Percentiles rank a stretch among this genome's conserved stretches.
Conservation (phyloP, 2,888 invertebrate species). For the Dryadula phaetusa region DNA sequence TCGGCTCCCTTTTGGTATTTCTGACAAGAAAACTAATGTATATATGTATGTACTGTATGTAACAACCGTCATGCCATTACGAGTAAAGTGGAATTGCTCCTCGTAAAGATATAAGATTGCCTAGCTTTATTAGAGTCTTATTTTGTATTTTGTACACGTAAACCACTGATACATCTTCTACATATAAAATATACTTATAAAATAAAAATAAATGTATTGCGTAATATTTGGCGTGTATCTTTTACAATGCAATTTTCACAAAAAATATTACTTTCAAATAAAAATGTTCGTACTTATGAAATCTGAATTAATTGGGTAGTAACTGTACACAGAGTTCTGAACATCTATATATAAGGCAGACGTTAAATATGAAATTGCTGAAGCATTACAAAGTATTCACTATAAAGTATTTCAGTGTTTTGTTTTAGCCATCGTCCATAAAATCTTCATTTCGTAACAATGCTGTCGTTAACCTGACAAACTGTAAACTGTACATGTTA, state of each 20-base stretch:
- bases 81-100: slow-evolving; percentile 58
- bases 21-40: slow-evolving; percentile 5
- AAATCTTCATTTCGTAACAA: slow-evolving; percentile 40
- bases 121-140: slow-evolving; percentile 46
- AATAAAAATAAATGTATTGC: background rate
- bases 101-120: slow-evolving; percentile 57
- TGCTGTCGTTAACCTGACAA: slow-evolving; percentile 47
- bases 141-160: slow-evolving; percentile 45
- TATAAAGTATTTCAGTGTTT: background rate
- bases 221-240: background rate
- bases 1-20: background rate
- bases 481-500: slow-evolving; percentile 37
- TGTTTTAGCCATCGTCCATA: slow-evolving; percentile 31
- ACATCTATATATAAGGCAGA: background rate
- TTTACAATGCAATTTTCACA: background rate
- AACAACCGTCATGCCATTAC: slow-evolving; percentile 44
- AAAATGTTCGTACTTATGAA: background rate
- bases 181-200: slow-evolving; percentile 10
- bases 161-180: slow-evolving; percentile 34
- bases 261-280: background rate
- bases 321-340: background rate
- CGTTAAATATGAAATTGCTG: slow-evolving; percentile 14
- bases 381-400: slow-evolving; percentile 25
- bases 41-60: slow-evolving; percentile 18
- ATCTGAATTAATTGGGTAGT: background rate